These are phyloP conservation scores for Arbacia lixula DNA, from an alignment of 53 echinoderm and acorn worm genomes.

Conservation along the genomic window DNA sequence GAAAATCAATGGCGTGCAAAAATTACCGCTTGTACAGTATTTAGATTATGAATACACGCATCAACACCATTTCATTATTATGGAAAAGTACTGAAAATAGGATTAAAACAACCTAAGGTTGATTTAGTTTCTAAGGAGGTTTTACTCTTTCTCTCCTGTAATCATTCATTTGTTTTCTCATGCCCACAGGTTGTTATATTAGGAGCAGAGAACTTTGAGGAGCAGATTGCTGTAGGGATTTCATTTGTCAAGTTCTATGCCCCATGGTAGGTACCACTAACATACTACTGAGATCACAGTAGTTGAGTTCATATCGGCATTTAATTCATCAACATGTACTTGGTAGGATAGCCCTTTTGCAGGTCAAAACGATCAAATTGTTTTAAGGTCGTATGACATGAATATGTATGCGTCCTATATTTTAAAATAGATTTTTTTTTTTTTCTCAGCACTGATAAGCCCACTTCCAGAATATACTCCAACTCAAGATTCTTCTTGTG, in stretches of 20 bases:
- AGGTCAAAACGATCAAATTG: not conserved
- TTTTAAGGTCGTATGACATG: not conserved
- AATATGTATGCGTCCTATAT: not conserved
- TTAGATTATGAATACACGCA: not conserved
- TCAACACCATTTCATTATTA: not conserved
- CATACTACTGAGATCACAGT: too few species aligned
- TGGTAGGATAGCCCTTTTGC: too few species aligned
- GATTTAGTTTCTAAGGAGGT: not conserved
- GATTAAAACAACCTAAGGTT: too few species aligned
- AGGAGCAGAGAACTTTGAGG: conserved; percentile 57
- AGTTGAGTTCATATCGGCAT: too few species aligned
- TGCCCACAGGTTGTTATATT: conserved; percentile 62
- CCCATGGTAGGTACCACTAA: conserved; percentile 68
- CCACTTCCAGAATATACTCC: too few species aligned
- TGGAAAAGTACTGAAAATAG: not conserved
- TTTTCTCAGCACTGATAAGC: not conserved
- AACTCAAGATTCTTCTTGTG: too few species aligned
- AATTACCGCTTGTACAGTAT: not conserved
- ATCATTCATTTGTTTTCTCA: not conserved
- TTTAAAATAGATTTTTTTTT: not conserved
- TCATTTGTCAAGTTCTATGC: conserved; percentile 87
- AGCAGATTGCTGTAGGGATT: conserved; percentile 49
- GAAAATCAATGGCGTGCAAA: not conserved
- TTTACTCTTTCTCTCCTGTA: not conserved
- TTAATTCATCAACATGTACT: too few species aligned